Conservation (phyloP, 2,797 vertebrate species). For the Silurus aristotelis region DNA sequence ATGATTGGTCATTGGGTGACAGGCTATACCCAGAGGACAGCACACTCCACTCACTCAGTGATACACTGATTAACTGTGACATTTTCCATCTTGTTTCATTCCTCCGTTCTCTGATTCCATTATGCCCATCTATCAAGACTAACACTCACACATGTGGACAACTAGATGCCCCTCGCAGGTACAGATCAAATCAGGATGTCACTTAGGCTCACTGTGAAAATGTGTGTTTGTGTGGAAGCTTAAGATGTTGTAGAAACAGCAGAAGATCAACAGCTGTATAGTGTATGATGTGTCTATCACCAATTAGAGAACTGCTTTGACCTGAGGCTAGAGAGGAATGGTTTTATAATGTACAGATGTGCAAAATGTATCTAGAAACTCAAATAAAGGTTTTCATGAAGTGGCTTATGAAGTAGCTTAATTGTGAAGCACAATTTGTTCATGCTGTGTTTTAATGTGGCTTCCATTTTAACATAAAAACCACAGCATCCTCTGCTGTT, state of each 20-base stretch:
- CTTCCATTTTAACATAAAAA: constrained; percentile 20
- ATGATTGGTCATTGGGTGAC: constrained; percentile 40
- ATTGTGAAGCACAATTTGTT: constrained; percentile 4
- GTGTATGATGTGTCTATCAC: background rate
- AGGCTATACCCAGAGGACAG: constrained; percentile 26
- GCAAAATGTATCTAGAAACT: constrained; percentile 26
- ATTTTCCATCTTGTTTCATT: constrained; percentile 57
- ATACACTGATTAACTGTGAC: constrained; percentile 54
- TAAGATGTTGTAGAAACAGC: background rate
- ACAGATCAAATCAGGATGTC: constrained; percentile 29
- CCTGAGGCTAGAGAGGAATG: background rate
- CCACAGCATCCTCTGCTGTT: constrained; percentile 11
- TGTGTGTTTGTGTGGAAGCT: background rate
- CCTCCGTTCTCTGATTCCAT: constrained; percentile 50
- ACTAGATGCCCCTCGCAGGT: constrained; percentile 34
- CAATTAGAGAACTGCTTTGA: background rate
- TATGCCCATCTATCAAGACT: constrained; percentile 46
- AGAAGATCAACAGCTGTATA: background rate
- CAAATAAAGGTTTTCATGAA: constrained; percentile 5
- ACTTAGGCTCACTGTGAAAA: constrained; percentile 48
- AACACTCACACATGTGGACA: constrained; percentile 54
- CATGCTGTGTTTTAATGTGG: background rate
- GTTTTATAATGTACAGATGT: constrained; percentile 22
- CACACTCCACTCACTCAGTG: constrained; percentile 46
- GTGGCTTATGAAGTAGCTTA: background rate